Evolutionary conservation across 1,140 invertebrate genomes (phyloP).

Genomic region (Danaus plexippus): DNA sequence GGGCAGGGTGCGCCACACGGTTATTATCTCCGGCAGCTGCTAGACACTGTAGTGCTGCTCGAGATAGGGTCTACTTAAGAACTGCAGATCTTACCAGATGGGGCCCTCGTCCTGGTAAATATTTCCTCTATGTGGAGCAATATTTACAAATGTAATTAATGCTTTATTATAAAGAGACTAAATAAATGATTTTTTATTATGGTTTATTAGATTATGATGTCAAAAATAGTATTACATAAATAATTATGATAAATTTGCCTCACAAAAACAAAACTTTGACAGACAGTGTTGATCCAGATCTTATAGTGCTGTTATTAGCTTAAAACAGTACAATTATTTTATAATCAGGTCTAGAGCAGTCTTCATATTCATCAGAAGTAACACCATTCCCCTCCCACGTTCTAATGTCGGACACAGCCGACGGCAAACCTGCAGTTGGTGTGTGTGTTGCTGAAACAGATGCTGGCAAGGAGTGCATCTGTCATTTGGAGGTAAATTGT

Average conservation of each 20-base stretch:
- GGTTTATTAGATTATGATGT: no score
- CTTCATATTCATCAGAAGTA: constrained; percentile 42
- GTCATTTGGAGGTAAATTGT: constrained; percentile 49
- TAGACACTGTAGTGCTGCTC: constrained; percentile 82
- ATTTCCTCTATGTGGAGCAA: no score
- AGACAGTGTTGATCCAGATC: no score
- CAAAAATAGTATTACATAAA: no score
- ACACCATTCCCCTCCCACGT: constrained; percentile 52
- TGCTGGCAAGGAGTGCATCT: constrained; percentile 46
- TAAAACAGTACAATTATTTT: constrained; percentile 1
- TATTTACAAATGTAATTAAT: no score
- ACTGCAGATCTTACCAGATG: constrained; percentile 84
- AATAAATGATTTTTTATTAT: no score
- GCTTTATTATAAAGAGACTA: no score
- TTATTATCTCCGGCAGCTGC: constrained; percentile 83
- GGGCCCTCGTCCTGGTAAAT: constrained; percentile 80
- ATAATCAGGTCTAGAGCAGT: constrained; percentile 45
- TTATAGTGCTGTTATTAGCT: no score
- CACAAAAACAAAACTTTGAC: no score
- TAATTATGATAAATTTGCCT: no score
- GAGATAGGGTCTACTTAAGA: constrained; percentile 83
- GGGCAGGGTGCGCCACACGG: constrained; percentile 75
- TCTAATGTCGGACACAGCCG: constrained; percentile 33
- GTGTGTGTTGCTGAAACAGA: constrained; percentile 43
- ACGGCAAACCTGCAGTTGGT: constrained; percentile 35